A percentile compares a stretch with the other conserved stretches of the same genome.
Evolutionary conservation across 2,113 vertebrate genomes (phyloP).

Genomic region (Gorilla gorilla): DNA sequence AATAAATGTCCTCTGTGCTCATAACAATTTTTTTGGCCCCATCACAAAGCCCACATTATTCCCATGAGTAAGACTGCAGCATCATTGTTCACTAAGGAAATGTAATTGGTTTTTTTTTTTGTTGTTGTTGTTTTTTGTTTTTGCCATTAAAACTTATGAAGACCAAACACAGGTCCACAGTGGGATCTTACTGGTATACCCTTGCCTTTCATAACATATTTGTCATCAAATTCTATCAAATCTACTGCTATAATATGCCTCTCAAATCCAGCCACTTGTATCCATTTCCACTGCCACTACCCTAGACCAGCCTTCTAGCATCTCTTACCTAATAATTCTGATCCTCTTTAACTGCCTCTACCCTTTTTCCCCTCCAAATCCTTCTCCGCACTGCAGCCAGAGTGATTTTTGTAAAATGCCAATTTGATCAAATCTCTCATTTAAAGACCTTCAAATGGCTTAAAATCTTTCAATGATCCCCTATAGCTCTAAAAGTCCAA

Average conservation of each 20-base stretch:
- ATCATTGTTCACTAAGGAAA: background rate
- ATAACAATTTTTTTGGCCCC: slow-evolving; percentile 25
- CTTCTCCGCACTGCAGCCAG: background rate
- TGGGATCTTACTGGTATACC: background rate
- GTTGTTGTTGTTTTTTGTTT: background rate
- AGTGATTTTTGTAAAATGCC: background rate
- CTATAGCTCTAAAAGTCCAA: background rate
- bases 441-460: slow-evolving; percentile 26
- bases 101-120: background rate
- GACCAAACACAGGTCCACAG: background rate
- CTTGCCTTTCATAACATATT: background rate
- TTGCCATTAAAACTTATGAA: background rate
- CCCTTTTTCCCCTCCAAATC: background rate
- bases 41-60: slow-evolving; percentile 48
- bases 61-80: slow-evolving; percentile 28
- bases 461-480: background rate
- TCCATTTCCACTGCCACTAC: background rate
- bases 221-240: background rate
- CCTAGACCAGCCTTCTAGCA: background rate
- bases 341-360: background rate
- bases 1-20: slow-evolving; percentile 30
- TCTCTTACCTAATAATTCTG: background rate
- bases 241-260: background rate
- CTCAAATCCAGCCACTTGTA: background rate
- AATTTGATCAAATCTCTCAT: background rate